A percentile compares a stretch with the other conserved stretches of the same genome.
These are phyloP conservation scores for Lindbergichthys nudifrons DNA, from an alignment of 2,797 vertebrate genomes.

Conservation along the genomic window DNA sequence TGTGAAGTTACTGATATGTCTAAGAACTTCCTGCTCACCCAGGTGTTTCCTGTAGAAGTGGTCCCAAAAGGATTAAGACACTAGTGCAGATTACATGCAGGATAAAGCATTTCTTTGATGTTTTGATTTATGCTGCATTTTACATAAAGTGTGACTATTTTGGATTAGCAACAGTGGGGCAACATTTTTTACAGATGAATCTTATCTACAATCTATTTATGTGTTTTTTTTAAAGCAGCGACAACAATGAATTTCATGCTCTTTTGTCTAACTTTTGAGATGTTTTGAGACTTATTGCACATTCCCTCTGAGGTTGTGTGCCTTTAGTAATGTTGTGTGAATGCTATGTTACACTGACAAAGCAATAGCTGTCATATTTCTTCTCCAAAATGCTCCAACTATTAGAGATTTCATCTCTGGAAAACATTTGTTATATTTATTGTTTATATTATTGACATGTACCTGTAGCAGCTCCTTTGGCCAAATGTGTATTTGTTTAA, in stretches of 20 bases:
- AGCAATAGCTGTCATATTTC: background rate
- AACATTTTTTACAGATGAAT: background rate
- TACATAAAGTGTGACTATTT: background rate
- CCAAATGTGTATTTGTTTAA: background rate
- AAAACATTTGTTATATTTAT: background rate
- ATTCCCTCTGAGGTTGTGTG: background rate
- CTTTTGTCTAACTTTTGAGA: conserved; percentile 5
- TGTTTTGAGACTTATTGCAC: background rate
- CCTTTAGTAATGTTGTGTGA: background rate
- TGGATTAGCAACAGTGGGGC: background rate
- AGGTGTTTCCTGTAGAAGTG: conserved; percentile 13
- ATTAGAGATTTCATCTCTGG: background rate
- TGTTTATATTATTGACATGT: background rate
- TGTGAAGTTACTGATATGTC: background rate
- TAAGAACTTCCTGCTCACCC: conserved; percentile 37
- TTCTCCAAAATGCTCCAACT: background rate
- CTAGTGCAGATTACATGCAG: conserved; percentile 18
- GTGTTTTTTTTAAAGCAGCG: conserved; percentile 3
- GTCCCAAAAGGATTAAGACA: conserved; percentile 1
- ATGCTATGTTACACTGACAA: background rate
- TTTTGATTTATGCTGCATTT: conserved; percentile 18
- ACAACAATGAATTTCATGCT: background rate
- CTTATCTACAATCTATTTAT: background rate
- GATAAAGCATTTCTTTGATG: background rate
- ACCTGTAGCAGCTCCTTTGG: conserved; percentile 3